Evolutionary conservation across 2,888 invertebrate species (phyloP).

Genomic region (Pyrocoelia pectoralis): DNA sequence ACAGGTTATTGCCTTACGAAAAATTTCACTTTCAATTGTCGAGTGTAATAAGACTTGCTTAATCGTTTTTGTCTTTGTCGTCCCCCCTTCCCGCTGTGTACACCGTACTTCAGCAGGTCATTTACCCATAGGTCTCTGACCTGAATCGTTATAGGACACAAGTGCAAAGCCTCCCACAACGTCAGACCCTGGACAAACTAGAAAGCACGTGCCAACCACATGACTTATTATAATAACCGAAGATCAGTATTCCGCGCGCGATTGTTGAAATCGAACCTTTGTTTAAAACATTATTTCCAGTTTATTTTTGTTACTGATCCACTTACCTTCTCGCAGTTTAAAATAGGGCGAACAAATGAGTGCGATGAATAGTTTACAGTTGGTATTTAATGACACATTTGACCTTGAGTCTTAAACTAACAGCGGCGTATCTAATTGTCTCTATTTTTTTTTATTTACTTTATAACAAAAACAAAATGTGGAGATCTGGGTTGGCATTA

Average conservation of each 20-base stretch:
- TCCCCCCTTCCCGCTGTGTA: constrained; percentile 30
- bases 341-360: neutral
- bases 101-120: constrained; percentile 29
- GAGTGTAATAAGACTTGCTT: neutral
- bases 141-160: constrained; percentile 16
- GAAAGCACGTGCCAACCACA: constrained; percentile 32
- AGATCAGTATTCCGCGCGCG: constrained; percentile 19
- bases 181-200: constrained; percentile 30
- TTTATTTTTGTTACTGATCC: constrained; percentile 56
- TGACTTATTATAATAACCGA: constrained; percentile 26
- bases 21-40: constrained; percentile 19
- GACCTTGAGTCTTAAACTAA: constrained; percentile 5
- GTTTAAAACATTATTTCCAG: neutral
- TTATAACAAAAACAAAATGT: neutral
- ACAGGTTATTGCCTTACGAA: constrained; percentile 1
- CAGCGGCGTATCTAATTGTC: neutral
- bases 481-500: neutral
- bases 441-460: too few relatives aligned
- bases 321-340: too few relatives aligned
- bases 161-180: constrained; percentile 35
- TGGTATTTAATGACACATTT: constrained; percentile 1
- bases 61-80: neutral
- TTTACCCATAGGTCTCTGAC: constrained; percentile 38
- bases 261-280: constrained; percentile 9
- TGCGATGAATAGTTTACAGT: neutral